These are phyloP conservation scores for Metopolophium dirhodum DNA, from an alignment of 1,140 invertebrate species.

Conservation along the genomic window DNA sequence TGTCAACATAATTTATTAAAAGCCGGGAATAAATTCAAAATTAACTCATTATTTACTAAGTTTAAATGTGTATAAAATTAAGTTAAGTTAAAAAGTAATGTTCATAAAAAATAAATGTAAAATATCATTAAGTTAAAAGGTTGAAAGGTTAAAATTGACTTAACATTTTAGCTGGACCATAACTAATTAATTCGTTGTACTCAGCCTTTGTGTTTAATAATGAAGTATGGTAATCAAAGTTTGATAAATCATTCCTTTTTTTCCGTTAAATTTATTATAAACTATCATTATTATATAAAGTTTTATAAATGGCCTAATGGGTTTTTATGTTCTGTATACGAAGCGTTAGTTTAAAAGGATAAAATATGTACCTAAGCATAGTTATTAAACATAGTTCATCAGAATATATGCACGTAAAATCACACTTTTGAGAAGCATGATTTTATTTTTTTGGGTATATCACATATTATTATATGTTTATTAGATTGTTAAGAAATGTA, in stretches of 20 bases:
- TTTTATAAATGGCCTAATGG: not conserved
- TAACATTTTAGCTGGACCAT: not conserved
- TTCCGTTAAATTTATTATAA: not conserved
- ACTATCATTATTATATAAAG: not conserved
- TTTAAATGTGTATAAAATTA: not conserved
- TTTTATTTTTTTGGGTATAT: not conserved
- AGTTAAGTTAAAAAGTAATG: constrained; percentile 1
- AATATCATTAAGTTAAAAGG: constrained; percentile 15
- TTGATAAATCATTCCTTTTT: not conserved
- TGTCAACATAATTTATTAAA: constrained; percentile 13
- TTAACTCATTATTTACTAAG: not conserved
- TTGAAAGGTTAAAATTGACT: not conserved
- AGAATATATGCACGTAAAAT: not conserved
- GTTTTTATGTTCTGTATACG: not conserved
- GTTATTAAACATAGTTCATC: not conserved
- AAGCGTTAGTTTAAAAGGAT: constrained; percentile 1
- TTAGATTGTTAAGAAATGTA: no score
- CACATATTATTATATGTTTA: not conserved
- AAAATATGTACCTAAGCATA: not conserved
- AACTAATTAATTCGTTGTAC: not conserved
- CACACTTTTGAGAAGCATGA: not conserved
- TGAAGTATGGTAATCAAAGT: not conserved
- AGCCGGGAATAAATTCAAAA: not conserved
- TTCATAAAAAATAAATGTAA: not conserved
- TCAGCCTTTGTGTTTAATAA: not conserved